These are phyloP conservation scores for Dicyrtoma fusca DNA, from an alignment of 2,888 invertebrate species.

Conservation along the genomic window DNA sequence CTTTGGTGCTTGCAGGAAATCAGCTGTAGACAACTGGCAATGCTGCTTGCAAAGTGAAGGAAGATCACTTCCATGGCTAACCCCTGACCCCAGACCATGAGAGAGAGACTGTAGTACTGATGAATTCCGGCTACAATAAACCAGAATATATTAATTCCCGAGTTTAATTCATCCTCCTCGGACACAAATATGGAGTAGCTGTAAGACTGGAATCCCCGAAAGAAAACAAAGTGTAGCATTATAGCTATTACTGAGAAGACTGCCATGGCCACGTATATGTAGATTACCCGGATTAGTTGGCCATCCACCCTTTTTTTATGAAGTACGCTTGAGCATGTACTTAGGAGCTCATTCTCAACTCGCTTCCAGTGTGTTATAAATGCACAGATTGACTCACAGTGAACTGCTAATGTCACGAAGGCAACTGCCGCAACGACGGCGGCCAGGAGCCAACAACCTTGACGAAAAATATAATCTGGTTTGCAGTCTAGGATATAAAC, in stretches of 20 bases:
- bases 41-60: slow-evolving; percentile 2
- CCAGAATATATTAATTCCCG: background rate
- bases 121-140: background rate
- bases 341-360: background rate
- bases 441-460: slow-evolving; percentile 10
- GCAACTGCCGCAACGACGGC: background rate
- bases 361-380: slow-evolving; percentile 10
- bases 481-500: background rate
- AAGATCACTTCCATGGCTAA: background rate
- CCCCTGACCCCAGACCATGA: background rate
- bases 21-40: background rate
- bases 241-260: background rate
- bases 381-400: background rate
- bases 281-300: background rate
- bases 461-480: background rate
- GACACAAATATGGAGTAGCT: slow-evolving; percentile 3
- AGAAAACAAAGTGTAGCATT: background rate
- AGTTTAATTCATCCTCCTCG: background rate
- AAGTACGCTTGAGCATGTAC: background rate
- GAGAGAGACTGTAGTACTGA: background rate
- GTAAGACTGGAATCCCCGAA: background rate
- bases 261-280: background rate
- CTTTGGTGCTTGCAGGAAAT: background rate
- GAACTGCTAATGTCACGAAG: background rate
- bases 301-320: background rate